These are phyloP conservation scores for Eumaeus atala DNA, from an alignment of 1,140 invertebrate genomes.

Conservation along the genomic window DNA sequence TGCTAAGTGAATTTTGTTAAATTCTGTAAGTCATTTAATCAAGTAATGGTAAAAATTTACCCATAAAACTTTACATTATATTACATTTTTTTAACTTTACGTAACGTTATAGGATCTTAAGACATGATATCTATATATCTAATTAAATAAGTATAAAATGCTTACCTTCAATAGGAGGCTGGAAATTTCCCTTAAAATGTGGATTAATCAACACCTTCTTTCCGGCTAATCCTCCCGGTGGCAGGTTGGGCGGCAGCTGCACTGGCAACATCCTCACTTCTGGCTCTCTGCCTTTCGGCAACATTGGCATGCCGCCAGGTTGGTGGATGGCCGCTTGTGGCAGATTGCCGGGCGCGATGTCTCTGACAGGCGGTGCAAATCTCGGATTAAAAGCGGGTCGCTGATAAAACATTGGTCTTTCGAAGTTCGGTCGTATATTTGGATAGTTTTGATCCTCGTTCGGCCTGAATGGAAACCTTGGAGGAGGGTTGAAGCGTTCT, in stretches of 20 bases:
- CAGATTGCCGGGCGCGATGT: slow-evolving; percentile 35
- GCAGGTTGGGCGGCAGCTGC: slow-evolving; percentile 41
- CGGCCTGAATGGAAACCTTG: slow-evolving; percentile 31
- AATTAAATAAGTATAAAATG: slow-evolving; percentile 1
- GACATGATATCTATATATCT: no score
- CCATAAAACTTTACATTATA: no score
- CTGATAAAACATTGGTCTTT: slow-evolving; percentile 37
- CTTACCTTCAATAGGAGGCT: slow-evolving; percentile 59
- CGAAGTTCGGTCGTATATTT: slow-evolving; percentile 31
- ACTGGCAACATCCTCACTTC: slow-evolving; percentile 63
- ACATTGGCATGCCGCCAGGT: slow-evolving; percentile 23
- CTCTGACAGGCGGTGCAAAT: slow-evolving; percentile 30
- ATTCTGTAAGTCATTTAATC: no score
- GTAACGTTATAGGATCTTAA: no score
- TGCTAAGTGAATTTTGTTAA: no score
- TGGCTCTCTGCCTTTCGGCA: slow-evolving; percentile 33
- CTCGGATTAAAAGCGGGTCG: slow-evolving; percentile 26
- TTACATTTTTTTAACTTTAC: no score
- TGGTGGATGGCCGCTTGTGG: slow-evolving; percentile 50
- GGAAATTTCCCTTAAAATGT: slow-evolving; percentile 64
- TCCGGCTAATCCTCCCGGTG: slow-evolving; percentile 44
- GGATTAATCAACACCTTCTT: slow-evolving; percentile 68
- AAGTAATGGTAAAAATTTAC: no score
- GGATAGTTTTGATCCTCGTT: slow-evolving; percentile 21
- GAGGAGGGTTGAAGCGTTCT: slow-evolving; percentile 25